A percentile compares a stretch with the other conserved stretches of the same genome.
Evolutionary conservation across 2,113 vertebrate species (phyloP).

Genomic region (Phainopepla nitens): DNA sequence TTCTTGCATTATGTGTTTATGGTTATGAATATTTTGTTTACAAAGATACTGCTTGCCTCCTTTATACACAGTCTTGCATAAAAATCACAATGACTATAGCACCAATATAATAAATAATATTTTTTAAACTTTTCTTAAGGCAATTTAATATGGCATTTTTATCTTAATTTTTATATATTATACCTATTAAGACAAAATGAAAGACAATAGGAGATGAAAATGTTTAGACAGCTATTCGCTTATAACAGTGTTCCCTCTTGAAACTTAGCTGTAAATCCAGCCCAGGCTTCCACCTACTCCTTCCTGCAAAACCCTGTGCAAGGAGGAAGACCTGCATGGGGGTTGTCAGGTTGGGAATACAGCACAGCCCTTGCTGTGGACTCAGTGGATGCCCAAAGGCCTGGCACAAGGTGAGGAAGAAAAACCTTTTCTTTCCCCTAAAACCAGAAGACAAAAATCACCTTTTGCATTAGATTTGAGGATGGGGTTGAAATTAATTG

Average conservation of each 20-base stretch:
- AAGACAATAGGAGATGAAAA: background rate
- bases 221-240: background rate
- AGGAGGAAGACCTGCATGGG: background rate
- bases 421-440: background rate
- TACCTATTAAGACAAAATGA: background rate
- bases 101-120: background rate
- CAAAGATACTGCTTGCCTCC: background rate
- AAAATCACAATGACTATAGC: background rate
- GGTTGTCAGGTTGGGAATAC: fast-evolving
- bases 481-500: background rate
- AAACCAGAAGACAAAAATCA: background rate
- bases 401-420: fast-evolving
- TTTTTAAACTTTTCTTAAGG: background rate
- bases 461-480: background rate
- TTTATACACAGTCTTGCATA: background rate
- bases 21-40: background rate
- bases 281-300: background rate
- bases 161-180: background rate
- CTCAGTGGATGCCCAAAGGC: background rate
- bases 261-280: background rate
- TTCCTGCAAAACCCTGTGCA: background rate
- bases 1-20: background rate
- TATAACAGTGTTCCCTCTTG: background rate
- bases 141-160: background rate
- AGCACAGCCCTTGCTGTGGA: fast-evolving